Conservation (phyloP, 2,797 vertebrate genomes). For the Anolis apletophallus region DNA sequence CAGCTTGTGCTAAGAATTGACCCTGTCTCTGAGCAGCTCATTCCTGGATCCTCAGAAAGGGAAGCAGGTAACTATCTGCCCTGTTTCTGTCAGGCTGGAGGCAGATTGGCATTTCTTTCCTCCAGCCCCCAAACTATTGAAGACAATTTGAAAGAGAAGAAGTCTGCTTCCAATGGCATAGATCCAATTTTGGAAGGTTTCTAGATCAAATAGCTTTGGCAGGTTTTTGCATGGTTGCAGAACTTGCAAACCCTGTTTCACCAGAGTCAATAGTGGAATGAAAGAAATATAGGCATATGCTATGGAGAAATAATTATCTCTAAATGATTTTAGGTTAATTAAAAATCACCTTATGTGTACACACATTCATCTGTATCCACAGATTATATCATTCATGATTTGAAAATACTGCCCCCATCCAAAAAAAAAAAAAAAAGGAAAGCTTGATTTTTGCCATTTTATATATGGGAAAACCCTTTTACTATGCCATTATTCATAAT, state of each 20-base stretch:
- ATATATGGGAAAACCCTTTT: too few relatives aligned
- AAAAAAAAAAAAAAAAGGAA: too few relatives aligned
- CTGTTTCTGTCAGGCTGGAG: slow-evolving; percentile 1
- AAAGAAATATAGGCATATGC: neutral
- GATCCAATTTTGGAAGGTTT: neutral
- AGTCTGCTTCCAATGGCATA: neutral
- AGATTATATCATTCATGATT: too few relatives aligned
- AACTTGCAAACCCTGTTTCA: neutral
- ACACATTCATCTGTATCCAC: too few relatives aligned
- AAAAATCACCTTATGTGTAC: neutral
- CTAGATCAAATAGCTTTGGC: neutral
- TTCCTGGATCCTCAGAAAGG: neutral
- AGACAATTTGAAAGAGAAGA: neutral
- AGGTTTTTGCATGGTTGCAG: neutral
- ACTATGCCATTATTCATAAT: too few relatives aligned
- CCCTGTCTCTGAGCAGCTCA: neutral
- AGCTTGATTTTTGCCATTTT: too few relatives aligned
- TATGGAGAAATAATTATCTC: neutral
- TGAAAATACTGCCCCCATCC: too few relatives aligned
- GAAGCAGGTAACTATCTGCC: neutral
- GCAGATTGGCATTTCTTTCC: neutral
- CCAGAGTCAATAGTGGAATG: neutral
- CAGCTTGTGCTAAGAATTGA: neutral
- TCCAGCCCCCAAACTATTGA: too few relatives aligned
- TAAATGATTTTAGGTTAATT: neutral